Evolutionary conservation across 2,888 invertebrate species (phyloP).

Genomic region (Strigamia maritima): DNA sequence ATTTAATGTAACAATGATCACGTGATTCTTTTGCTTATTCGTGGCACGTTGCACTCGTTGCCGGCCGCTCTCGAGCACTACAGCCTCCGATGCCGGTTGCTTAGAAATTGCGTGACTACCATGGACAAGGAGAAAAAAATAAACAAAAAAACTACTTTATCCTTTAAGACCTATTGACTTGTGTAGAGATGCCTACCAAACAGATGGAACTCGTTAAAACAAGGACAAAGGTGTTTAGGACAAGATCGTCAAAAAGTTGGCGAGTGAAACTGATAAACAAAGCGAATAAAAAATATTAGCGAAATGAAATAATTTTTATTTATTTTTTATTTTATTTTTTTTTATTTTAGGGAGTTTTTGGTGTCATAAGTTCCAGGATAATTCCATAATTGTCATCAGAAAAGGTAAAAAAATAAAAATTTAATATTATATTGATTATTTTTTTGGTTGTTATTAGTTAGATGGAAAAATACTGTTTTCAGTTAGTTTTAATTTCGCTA

Average conservation of each 20-base stretch:
- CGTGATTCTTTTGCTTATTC: not conserved
- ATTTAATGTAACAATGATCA: slow-evolving; percentile 7
- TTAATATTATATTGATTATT: not conserved
- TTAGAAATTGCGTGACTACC: slow-evolving; percentile 9
- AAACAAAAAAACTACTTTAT: not conserved
- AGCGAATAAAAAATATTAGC: no score
- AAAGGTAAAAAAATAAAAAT: no score
- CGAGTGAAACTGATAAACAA: not conserved
- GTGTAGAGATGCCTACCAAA: not conserved
- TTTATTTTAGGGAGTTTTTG: no score
- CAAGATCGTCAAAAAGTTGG: not conserved
- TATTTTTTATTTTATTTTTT: no score
- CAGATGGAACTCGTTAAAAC: slow-evolving; percentile 25
- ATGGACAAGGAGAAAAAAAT: not conserved
- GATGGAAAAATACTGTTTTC: no score
- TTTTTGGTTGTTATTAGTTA: not conserved
- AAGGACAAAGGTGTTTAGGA: not conserved
- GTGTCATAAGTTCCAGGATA: no score
- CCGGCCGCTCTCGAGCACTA: not conserved
- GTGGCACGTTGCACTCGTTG: not conserved
- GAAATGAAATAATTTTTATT: no score
- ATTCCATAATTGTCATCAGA: no score
- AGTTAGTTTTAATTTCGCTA: no score
- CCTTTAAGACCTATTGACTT: slow-evolving; percentile 26
- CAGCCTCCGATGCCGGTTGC: not conserved